These are phyloP conservation scores for Xanthia icteritia DNA, from an alignment of 2,888 invertebrate genomes.

Conservation along the genomic window DNA sequence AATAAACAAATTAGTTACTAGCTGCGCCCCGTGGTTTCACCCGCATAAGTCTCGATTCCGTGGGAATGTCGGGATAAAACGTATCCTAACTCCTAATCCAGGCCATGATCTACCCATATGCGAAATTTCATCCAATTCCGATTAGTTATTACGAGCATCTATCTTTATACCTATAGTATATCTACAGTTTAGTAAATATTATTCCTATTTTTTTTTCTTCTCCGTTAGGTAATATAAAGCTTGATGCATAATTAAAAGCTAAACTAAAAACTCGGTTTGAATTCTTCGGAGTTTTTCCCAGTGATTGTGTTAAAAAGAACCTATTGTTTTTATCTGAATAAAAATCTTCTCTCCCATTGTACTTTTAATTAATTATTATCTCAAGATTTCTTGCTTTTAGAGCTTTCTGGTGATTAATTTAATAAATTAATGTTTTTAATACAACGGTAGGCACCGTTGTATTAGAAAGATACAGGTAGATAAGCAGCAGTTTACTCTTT, in stretches of 20 bases:
- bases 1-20: too few relatives aligned
- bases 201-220: not conserved
- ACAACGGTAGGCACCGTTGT: too few relatives aligned
- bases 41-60: too few relatives aligned
- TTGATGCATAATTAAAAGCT: constrained; percentile 30
- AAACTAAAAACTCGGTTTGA: constrained; percentile 12
- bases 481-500: not conserved
- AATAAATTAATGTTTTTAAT: constrained; percentile 25
- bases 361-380: constrained; percentile 63
- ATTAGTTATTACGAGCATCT: not conserved
- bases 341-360: constrained; percentile 57
- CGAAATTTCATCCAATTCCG: too few relatives aligned
- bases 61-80: too few relatives aligned
- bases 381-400: constrained; percentile 47
- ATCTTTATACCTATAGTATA: not conserved
- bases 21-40: too few relatives aligned
- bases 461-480: not conserved
- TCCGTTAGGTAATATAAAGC: not conserved
- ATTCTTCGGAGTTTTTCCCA: constrained; percentile 19
- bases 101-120: too few relatives aligned
- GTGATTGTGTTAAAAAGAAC: constrained; percentile 27
- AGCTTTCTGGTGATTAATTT: constrained; percentile 9
- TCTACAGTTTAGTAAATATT: not conserved
- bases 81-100: too few relatives aligned
- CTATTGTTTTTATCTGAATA: constrained; percentile 55